These are phyloP conservation scores for Listronotus bonariensis DNA, from an alignment of 1,140 invertebrate species.

Conservation along the genomic window DNA sequence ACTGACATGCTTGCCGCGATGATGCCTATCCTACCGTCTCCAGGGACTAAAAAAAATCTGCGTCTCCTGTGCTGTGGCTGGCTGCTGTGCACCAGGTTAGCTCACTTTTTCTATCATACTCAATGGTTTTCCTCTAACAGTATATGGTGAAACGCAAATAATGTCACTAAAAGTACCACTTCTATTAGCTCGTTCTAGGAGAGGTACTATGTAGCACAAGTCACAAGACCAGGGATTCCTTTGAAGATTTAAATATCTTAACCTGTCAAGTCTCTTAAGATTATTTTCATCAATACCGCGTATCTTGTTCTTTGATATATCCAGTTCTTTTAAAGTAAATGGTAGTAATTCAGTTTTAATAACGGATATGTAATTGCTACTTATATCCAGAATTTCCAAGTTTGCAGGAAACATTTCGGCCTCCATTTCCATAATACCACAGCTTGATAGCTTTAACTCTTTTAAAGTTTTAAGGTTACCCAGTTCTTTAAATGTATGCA, in stretches of 20 bases:
- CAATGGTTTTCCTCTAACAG: conserved; percentile 59
- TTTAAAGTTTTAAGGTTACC: conserved; percentile 61
- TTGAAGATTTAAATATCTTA: conserved; percentile 61
- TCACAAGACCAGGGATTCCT: conserved; percentile 73
- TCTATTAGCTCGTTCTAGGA: conserved; percentile 61
- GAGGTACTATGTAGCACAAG: conserved; percentile 64
- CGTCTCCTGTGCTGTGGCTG: conserved; percentile 47
- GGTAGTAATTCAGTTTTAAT: conserved; percentile 63
- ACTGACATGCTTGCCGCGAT: conserved; percentile 63
- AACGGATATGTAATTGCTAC: conserved; percentile 62
- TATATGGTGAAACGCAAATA: conserved; percentile 60
- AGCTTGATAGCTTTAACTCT: conserved; percentile 62
- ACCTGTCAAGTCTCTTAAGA: conserved; percentile 60
- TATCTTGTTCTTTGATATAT: conserved; percentile 67
- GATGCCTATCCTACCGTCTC: conserved; percentile 63
- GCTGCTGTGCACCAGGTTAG: conserved; percentile 59
- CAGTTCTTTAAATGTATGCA: conserved; percentile 57
- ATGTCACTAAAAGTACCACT: conserved; percentile 58
- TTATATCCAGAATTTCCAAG: conserved; percentile 61
- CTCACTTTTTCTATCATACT: conserved; percentile 56
- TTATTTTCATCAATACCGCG: conserved; percentile 62
- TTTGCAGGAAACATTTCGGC: conserved; percentile 56
- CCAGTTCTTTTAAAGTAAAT: conserved; percentile 62
- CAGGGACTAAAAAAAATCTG: conserved; percentile 53
- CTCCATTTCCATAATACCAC: conserved; percentile 57